Evolutionary conservation across 2,113 vertebrate species (phyloP).

Genomic region (Paradisaea rubra): DNA sequence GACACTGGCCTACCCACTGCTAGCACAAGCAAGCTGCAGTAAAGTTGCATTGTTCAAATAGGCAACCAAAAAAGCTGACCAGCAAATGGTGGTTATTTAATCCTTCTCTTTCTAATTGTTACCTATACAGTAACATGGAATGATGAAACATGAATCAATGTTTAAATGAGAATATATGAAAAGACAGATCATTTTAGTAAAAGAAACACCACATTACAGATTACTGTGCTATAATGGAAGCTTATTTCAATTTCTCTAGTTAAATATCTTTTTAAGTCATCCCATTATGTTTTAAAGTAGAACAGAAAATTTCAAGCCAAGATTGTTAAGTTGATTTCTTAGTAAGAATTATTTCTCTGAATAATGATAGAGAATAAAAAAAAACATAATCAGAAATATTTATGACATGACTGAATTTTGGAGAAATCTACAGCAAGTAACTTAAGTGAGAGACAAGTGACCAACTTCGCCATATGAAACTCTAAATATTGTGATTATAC

Average conservation of each 20-base stretch:
- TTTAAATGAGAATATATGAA: neutral
- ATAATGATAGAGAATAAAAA: neutral
- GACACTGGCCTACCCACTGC: neutral
- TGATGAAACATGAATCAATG: neutral
- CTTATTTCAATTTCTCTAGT: neutral
- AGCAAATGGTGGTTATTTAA: neutral
- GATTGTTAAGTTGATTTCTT: neutral
- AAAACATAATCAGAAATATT: neutral
- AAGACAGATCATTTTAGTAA: neutral
- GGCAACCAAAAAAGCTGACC: neutral
- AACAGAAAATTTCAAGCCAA: neutral
- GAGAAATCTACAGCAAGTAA: conserved; percentile 76
- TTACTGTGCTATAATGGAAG: neutral
- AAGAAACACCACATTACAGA: neutral
- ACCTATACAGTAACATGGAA: neutral
- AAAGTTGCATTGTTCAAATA: neutral
- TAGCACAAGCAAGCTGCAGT: neutral
- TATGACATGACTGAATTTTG: neutral
- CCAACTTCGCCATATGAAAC: conserved; percentile 61
- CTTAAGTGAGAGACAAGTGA: conserved; percentile 70
- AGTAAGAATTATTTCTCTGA: neutral
- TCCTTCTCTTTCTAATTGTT: neutral
- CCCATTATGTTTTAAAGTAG: neutral
- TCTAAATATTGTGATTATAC: neutral
- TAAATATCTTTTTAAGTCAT: neutral